Evolutionary conservation across 2,113 vertebrate species (phyloP).

Genomic region (Gallinago paraguaiae): DNA sequence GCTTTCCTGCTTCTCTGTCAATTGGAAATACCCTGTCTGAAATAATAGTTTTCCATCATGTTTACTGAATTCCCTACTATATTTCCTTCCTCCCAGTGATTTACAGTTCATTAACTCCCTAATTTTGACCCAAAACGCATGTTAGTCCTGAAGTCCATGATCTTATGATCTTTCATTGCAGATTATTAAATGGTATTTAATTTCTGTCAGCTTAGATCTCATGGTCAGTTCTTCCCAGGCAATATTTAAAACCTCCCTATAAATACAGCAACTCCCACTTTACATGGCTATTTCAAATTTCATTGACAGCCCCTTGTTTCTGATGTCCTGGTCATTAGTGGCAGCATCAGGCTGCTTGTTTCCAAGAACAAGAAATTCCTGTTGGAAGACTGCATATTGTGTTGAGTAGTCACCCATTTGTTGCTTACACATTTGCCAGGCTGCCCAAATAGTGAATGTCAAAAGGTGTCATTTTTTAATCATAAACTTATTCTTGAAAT

Average conservation of each 20-base stretch:
- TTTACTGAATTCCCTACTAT: neutral
- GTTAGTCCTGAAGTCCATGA: neutral
- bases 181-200: neutral
- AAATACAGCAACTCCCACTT: neutral
- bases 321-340: neutral
- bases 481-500: neutral
- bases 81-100: neutral
- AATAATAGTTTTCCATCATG: neutral
- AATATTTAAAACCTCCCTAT: neutral
- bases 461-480: neutral
- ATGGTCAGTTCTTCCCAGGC: neutral
- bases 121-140: neutral
- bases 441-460: neutral
- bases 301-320: neutral
- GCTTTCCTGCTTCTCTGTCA: neutral
- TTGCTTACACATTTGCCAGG: neutral
- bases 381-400: neutral
- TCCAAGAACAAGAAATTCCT: slow-evolving; percentile 21
- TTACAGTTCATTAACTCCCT: neutral
- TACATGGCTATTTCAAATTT: neutral
- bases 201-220: neutral
- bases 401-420: neutral
- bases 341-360: neutral
- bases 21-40: neutral
- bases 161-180: neutral